A percentile compares a stretch with the other conserved stretches of the same genome.
These are phyloP conservation scores for Oophaga sylvatica DNA, from an alignment of 2,797 vertebrate species.

Conservation along the genomic window DNA sequence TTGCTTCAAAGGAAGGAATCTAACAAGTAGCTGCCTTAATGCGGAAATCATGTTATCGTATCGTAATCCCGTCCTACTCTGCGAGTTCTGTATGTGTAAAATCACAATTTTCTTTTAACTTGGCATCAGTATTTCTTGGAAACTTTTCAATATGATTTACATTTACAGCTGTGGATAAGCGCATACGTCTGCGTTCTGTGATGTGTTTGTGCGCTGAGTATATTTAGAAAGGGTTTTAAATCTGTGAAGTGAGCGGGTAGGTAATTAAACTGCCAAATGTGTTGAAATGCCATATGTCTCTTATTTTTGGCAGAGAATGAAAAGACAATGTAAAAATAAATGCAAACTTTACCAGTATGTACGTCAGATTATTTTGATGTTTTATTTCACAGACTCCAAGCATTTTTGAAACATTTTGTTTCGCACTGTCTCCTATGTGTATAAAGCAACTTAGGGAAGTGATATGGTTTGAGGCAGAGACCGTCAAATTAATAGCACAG, in stretches of 20 bases:
- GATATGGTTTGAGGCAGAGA: not conserved
- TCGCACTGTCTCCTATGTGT: not conserved
- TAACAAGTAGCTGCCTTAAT: not conserved
- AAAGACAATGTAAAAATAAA: constrained; percentile 11
- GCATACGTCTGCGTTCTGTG: not conserved
- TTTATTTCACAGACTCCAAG: not conserved
- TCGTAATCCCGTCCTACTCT: not conserved
- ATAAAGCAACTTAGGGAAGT: not conserved
- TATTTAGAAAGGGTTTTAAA: not conserved
- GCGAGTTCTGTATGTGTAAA: not conserved
- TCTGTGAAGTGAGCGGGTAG: constrained; percentile 1
- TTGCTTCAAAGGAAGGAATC: not conserved
- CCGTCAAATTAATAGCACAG: not conserved
- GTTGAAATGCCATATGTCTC: not conserved
- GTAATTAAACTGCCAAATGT: not conserved
- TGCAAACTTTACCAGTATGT: not conserved
- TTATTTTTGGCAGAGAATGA: constrained; percentile 18
- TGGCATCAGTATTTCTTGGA: too few species aligned
- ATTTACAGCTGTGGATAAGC: not conserved
- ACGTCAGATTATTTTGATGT: not conserved
- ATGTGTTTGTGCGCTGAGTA: not conserved
- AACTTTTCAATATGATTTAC: not conserved
- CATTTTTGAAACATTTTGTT: not conserved
- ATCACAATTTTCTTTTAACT: not conserved
- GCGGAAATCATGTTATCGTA: not conserved